Percentiles rank a stretch among this genome's conserved stretches.
phyloP scores from a whole-genome alignment of 92 coral and sea anemone species.

The Porites divaricata region DNA sequence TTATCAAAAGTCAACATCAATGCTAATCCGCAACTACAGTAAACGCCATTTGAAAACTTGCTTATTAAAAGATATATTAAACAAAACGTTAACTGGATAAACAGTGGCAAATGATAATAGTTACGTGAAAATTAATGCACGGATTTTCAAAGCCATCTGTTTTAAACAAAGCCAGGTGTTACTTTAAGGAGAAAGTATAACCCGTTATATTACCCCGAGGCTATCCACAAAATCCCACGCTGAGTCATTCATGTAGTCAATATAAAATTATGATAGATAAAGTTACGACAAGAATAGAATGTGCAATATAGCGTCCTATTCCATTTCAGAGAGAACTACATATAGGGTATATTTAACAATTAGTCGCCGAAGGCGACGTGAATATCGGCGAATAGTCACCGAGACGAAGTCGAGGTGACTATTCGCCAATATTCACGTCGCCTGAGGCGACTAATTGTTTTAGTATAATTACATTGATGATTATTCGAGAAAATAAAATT shows the following conservation, averaged over 20 bases:
- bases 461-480: too few species aligned
- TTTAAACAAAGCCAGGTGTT: conserved; percentile 4
- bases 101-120: conserved; percentile 16
- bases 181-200: not conserved
- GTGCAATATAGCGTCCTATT: not conserved
- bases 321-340: not conserved
- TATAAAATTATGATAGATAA: not conserved
- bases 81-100: conserved; percentile 7
- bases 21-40: too few species aligned
- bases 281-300: not conserved
- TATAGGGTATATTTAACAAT: too few species aligned
- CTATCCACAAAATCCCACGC: not conserved
- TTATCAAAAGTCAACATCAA: not conserved
- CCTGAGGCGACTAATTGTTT: too few species aligned
- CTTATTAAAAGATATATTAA: conserved; percentile 6
- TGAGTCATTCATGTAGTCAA: conserved; percentile 17
- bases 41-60: not conserved
- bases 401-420: too few species aligned
- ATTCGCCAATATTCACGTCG: too few species aligned
- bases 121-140: not conserved
- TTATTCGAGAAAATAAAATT: too few species aligned
- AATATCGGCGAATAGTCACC: too few species aligned
- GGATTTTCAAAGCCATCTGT: conserved; percentile 26
- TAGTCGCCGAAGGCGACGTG: too few species aligned
- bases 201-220: conserved; percentile 31